A percentile compares a stretch with the other conserved stretches of the same genome.
These are phyloP conservation scores for Leuciscus idus DNA, from an alignment of 2,113 vertebrate species.

Conservation along the genomic window DNA sequence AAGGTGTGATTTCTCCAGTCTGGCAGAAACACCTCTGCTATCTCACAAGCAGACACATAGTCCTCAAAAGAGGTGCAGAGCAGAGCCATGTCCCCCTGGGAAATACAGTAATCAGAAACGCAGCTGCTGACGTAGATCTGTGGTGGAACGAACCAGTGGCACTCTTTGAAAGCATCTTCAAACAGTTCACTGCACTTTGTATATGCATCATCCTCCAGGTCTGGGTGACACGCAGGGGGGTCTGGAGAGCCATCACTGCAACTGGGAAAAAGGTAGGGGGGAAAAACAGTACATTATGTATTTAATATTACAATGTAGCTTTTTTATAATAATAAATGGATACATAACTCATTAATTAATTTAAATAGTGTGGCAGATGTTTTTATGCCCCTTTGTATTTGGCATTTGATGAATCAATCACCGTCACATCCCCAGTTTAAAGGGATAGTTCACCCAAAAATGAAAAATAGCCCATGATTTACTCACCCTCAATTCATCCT, in stretches of 20 bases:
- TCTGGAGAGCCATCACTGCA: constrained; percentile 66
- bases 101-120: constrained; percentile 75
- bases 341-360: not conserved
- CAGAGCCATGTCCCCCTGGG: constrained; percentile 62
- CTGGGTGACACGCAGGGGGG: constrained; percentile 61
- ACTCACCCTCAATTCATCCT: no score
- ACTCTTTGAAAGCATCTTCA: constrained; percentile 67
- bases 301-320: not conserved
- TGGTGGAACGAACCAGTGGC: constrained; percentile 73
- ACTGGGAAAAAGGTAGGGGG: constrained; percentile 54
- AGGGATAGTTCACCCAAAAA: no score
- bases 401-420: not conserved
- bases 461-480: no score
- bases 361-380: not conserved
- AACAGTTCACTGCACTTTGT: constrained; percentile 67
- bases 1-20: constrained; percentile 72
- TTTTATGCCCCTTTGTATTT: not conserved
- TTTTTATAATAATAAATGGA: not conserved
- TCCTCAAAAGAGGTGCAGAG: constrained; percentile 76
- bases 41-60: constrained; percentile 75
- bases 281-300: not conserved
- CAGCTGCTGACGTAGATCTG: constrained; percentile 73
- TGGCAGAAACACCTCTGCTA: constrained; percentile 68
- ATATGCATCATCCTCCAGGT: constrained; percentile 63
- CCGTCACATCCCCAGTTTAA: not conserved